Conservation (phyloP, 2,797 vertebrate species). For the Manis javanica region DNA sequence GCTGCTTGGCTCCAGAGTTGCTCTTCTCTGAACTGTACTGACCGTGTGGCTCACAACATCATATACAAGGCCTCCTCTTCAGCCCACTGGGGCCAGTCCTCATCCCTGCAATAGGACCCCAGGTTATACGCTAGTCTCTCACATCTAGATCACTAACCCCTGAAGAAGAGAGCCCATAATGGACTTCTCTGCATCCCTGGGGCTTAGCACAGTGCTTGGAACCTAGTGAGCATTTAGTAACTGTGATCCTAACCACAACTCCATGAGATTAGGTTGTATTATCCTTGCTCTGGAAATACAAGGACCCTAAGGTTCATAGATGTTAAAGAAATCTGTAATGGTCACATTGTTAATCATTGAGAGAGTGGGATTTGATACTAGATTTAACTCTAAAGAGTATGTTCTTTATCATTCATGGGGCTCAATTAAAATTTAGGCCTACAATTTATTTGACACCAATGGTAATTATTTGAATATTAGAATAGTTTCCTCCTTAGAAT, state of each 20-base stretch:
- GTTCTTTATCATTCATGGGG: neutral
- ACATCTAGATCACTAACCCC: neutral
- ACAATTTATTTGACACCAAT: neutral
- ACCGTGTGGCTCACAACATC: no score
- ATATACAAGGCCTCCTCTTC: no score
- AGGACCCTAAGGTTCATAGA: neutral
- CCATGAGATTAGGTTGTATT: no score
- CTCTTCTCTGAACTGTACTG: neutral
- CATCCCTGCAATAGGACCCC: no score
- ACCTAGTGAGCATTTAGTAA: neutral
- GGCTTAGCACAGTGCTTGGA: neutral
- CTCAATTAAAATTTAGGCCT: neutral
- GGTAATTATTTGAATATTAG: neutral
- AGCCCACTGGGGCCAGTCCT: neutral
- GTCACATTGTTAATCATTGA: neutral
- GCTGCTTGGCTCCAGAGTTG: neutral
- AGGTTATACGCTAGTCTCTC: accelerated
- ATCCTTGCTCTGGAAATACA: neutral
- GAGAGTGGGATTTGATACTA: neutral
- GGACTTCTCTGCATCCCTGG: neutral
- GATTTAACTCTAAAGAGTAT: neutral
- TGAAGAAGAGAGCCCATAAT: neutral
- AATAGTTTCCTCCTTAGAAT: neutral
- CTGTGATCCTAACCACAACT: neutral
- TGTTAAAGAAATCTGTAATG: neutral